A percentile compares a stretch with the other conserved stretches of the same genome.
Conservation (phyloP, 37 sponge, comb jelly and placozoan genomes). For the Petrosia ficiformis region DNA sequence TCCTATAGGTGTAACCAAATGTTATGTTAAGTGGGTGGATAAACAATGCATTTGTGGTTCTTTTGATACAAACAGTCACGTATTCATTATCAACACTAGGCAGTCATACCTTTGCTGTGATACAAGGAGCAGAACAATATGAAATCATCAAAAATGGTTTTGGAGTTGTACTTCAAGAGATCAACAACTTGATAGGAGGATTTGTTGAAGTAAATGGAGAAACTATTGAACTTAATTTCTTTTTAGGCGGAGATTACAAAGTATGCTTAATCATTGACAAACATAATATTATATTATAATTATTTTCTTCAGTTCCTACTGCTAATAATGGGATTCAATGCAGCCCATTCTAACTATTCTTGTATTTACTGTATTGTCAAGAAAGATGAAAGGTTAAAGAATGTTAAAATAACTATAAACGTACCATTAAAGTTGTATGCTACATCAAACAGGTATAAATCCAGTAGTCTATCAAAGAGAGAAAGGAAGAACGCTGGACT, state of each 20-base stretch:
- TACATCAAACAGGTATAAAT: not conserved
- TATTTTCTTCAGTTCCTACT: slow-evolving; percentile 10
- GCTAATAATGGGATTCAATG: slow-evolving; percentile 28
- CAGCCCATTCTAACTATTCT: slow-evolving; percentile 4
- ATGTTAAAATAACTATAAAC: too few species aligned
- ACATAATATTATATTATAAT: not conserved
- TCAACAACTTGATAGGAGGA: not conserved
- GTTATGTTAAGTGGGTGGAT: too few species aligned
- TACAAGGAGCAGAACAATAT: too few species aligned
- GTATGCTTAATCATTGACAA: slow-evolving; percentile 2
- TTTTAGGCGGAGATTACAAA: slow-evolving; percentile 30
- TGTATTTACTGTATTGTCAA: slow-evolving; percentile 24
- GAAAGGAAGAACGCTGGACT: not conserved
- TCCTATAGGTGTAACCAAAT: too few species aligned
- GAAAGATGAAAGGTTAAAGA: slow-evolving; percentile 13
- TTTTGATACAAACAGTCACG: too few species aligned
- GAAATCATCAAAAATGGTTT: not conserved
- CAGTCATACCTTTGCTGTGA: slow-evolving; percentile 6
- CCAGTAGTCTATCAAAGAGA: not conserved
- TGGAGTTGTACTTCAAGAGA: not conserved
- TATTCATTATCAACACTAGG: too few species aligned
- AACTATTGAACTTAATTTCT: not conserved
- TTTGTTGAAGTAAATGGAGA: not conserved
- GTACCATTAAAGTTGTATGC: too few species aligned
- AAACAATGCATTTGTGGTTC: too few species aligned